Evolutionary conservation across 30 jellyfish, hydroid and myxozoan species (phyloP), one percentile per base, ranked within the genome.

Genomic region (Hydra vulgaris): DNA sequence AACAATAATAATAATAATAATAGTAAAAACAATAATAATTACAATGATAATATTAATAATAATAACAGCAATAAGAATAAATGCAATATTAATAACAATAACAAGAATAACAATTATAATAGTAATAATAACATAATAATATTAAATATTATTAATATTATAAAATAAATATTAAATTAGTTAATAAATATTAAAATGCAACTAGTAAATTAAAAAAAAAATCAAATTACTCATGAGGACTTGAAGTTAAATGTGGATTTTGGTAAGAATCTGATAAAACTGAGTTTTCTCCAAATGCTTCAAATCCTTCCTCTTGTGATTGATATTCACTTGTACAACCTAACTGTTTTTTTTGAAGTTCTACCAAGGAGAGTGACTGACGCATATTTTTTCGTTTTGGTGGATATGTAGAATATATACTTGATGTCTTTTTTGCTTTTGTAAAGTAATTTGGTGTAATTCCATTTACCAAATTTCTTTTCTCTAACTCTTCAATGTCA

Each of bases 291-390:
- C 98, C 98, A 53, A 85, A 79, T 1, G 94, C 98, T 77, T 92
- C 98, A 87, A 92, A 92, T 0, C 98, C 96, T 81, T 92, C 98
- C 69, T 92, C 98, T 17, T 73, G 82, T 21, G 95, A 77, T 8
- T 82, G 87, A 71, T 71, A 73, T 54, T 87, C 95, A 26, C 86
- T 80, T 19, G 94, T 79, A 21, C 86, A 82, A 21, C 95, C 88
- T 71, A 92, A 61, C 86, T 81, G 90, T 8, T 79, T 79, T 25
- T 84, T 83, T 26, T 72, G 89, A 17, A 79, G 22, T 26, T 66
- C 84, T 27, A 92, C 73, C 1, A 95, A 82, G 18, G 86, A 82
- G 70, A 82, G 89, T 55, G 70, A 79, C 74, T 54, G 86, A 82
- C 82, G 96, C 70, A 84, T 83, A 70, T 80, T 88, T 72, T 88